phyloP scores from a whole-genome alignment of 2,888 invertebrate species.

The Diarsia brunnea region DNA sequence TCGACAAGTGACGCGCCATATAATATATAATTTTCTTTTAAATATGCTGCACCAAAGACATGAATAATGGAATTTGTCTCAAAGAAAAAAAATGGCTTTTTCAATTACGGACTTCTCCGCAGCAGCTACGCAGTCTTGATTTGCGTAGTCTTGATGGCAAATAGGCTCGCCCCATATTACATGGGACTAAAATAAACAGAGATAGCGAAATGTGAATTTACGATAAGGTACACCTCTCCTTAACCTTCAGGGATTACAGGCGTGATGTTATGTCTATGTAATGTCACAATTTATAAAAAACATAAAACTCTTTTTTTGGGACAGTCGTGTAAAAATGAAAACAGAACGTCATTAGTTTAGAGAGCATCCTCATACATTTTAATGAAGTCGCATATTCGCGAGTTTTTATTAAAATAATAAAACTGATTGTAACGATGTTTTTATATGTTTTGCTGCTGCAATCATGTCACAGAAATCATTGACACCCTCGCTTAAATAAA shows the following conservation, averaged over 20 bases:
- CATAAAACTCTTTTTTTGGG: no score
- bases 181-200: no score
- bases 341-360: slow-evolving; percentile 12
- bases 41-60: slow-evolving; percentile 8
- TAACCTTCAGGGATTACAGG: no score
- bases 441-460: not conserved
- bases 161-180: no score
- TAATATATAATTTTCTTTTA: slow-evolving; percentile 17
- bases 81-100: not conserved
- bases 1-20: slow-evolving; percentile 42
- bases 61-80: not conserved
- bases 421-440: not conserved
- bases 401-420: not conserved
- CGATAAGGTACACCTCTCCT: no score
- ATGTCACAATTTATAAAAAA: slow-evolving; percentile 7
- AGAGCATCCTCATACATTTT: slow-evolving; percentile 20
- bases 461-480: no score
- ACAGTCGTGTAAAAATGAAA: no score
- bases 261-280: no score
- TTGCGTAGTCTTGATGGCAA: no score
- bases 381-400: slow-evolving; percentile 17
- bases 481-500: not conserved
- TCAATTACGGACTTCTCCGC: no score
- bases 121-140: no score
- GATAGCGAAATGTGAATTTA: no score